These are phyloP conservation scores for Heliocidaris tuberculata DNA, from an alignment of 35 echinoderm and acorn worm species.

Conservation along the genomic window DNA sequence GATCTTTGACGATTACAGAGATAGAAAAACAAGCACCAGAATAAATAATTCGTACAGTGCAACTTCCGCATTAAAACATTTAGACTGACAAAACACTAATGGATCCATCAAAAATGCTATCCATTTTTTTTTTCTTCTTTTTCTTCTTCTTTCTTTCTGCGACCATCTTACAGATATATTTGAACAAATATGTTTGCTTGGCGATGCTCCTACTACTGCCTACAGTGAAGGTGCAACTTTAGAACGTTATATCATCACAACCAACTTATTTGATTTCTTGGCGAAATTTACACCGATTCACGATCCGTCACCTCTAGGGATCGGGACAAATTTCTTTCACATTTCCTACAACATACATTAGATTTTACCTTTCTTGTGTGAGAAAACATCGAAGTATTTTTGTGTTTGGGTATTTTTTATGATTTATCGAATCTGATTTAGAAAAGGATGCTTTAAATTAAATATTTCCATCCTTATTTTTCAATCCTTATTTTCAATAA, in stretches of 20 bases:
- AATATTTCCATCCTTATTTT: too few relatives aligned
- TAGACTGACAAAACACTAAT: background rate
- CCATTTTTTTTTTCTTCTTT: background rate
- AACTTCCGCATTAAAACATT: background rate
- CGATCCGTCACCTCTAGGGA: background rate
- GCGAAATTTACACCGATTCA: background rate
- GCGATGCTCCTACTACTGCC: too few relatives aligned
- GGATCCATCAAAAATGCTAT: background rate
- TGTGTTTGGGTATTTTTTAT: too few relatives aligned
- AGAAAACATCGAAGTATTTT: too few relatives aligned
- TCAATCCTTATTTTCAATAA: too few relatives aligned
- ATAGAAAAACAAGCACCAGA: background rate
- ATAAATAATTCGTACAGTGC: background rate
- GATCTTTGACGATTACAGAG: background rate
- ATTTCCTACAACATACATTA: too few relatives aligned
- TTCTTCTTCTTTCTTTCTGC: background rate
- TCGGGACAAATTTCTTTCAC: background rate
- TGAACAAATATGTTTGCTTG: too few relatives aligned
- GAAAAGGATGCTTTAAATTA: too few relatives aligned
- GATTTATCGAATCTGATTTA: too few relatives aligned
- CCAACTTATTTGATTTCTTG: background rate
- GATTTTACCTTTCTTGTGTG: too few relatives aligned
- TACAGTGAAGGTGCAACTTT: too few relatives aligned
- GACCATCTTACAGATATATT: too few relatives aligned
- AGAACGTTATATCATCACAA: background rate